Evolutionary conservation across 1,140 invertebrate genomes (phyloP).

Genomic region (Aleiodes sp.): DNA sequence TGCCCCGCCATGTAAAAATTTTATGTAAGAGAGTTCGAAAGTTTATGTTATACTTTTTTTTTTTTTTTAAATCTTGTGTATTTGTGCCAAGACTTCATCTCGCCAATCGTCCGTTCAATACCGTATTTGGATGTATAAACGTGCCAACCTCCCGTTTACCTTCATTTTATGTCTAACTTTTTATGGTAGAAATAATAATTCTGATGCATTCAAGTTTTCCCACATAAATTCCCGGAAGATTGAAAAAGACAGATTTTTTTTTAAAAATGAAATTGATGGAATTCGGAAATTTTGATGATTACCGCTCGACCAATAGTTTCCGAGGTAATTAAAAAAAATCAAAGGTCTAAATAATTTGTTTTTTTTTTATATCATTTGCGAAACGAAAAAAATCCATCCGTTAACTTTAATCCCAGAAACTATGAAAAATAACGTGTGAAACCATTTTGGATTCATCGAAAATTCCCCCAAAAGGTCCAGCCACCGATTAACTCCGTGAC

Average conservation of each 20-base stretch:
- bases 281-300: neutral
- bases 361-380: too few relatives aligned
- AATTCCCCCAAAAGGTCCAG: too few relatives aligned
- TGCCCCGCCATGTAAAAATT: neutral
- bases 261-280: neutral
- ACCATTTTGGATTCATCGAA: too few relatives aligned
- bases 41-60: slow-evolving; percentile 11
- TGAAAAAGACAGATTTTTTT: neutral
- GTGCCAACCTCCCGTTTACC: neutral
- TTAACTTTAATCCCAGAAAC: too few relatives aligned
- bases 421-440: too few relatives aligned
- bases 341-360: too few relatives aligned
- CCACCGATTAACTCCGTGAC: too few relatives aligned
- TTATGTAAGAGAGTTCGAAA: too few relatives aligned
- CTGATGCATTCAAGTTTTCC: neutral
- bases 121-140: slow-evolving; percentile 4
- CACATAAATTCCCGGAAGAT: neutral
- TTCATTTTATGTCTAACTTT: neutral
- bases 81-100: neutral
- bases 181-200: neutral
- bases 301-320: too few relatives aligned
- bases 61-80: too few relatives aligned
- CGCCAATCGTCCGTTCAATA: neutral
- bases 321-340: too few relatives aligned
- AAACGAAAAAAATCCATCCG: too few relatives aligned